phyloP scores from a whole-genome alignment of 2,888 invertebrate genomes.

The Chymomyza amoena region DNA sequence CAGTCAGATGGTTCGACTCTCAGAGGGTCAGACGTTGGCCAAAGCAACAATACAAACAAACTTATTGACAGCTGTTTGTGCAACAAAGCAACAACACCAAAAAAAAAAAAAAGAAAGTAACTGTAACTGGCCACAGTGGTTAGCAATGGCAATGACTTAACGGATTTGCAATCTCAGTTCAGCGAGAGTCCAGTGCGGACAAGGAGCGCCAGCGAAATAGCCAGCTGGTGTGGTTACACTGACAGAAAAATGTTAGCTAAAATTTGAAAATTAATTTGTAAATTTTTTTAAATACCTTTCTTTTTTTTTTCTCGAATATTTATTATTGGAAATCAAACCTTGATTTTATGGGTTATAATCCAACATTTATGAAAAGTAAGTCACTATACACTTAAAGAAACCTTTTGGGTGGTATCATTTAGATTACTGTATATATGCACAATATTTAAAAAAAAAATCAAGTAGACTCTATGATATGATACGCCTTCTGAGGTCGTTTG shows the following conservation, averaged over 20 bases:
- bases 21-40: constrained; percentile 29
- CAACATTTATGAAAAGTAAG: too few relatives aligned
- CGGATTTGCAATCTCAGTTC: constrained; percentile 70
- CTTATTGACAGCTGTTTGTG: constrained; percentile 49
- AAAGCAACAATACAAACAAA: constrained; percentile 61
- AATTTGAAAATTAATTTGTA: neutral
- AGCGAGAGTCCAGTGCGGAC: neutral
- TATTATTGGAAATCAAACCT: too few relatives aligned
- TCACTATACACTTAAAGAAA: too few relatives aligned
- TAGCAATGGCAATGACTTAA: constrained; percentile 72
- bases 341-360: too few relatives aligned
- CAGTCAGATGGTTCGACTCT: neutral
- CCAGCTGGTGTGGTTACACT: constrained; percentile 8
- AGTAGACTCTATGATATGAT: too few relatives aligned
- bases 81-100: constrained; percentile 32
- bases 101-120: constrained; percentile 4
- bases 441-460: too few relatives aligned
- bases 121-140: constrained; percentile 51
- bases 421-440: too few relatives aligned
- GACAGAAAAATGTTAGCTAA: neutral
- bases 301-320: too few relatives aligned
- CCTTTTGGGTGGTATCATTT: too few relatives aligned
- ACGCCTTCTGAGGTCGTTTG: too few relatives aligned
- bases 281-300: too few relatives aligned
- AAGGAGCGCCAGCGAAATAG: neutral